A percentile compares a stretch with the other conserved stretches of the same genome.
phyloP scores from a whole-genome alignment of 2,888 invertebrate species.

The Phengaris alcon region DNA sequence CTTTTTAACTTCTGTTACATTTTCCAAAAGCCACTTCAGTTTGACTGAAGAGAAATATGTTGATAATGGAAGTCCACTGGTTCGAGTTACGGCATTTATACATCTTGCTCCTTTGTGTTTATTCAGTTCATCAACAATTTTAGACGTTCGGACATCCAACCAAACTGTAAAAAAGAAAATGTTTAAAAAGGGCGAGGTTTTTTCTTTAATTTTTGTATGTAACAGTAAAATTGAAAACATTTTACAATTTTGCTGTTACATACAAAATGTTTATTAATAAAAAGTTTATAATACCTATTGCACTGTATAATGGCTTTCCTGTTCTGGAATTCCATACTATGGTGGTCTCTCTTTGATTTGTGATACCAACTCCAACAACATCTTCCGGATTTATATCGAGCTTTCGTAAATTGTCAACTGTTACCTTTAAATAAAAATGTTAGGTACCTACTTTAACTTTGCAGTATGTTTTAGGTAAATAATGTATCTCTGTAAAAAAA shows the following conservation, averaged over 20 bases:
- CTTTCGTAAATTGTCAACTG: conserved; percentile 87
- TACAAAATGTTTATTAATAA: not conserved
- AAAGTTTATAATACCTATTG: conserved; percentile 82
- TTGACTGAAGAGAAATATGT: conserved; percentile 98
- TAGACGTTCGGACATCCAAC: conserved; percentile 93
- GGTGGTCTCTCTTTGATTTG: conserved; percentile 97
- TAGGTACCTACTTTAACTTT: not conserved
- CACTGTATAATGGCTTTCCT: conserved; percentile 95
- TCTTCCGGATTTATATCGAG: conserved; percentile 88
- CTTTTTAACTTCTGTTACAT: conserved; percentile 85
- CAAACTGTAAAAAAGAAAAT: conserved; percentile 82
- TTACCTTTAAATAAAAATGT: conserved; percentile 67
- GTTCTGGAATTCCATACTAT: conserved; percentile 95
- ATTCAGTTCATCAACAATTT: conserved; percentile 87
- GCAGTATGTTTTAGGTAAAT: not conserved
- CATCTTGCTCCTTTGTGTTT: conserved; percentile 63
- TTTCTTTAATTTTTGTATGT: not conserved
- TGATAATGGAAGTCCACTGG: conserved; percentile 95
- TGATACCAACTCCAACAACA: conserved; percentile 93
- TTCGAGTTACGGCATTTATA: conserved; percentile 62
- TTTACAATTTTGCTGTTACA: not conserved
- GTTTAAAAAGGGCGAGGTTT: not conserved
- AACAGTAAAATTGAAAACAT: not conserved
- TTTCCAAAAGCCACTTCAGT: conserved; percentile 94
- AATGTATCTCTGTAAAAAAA: not conserved